Evolutionary conservation across 2,888 invertebrate species (phyloP).

Genomic region (Cosmia trapezina): DNA sequence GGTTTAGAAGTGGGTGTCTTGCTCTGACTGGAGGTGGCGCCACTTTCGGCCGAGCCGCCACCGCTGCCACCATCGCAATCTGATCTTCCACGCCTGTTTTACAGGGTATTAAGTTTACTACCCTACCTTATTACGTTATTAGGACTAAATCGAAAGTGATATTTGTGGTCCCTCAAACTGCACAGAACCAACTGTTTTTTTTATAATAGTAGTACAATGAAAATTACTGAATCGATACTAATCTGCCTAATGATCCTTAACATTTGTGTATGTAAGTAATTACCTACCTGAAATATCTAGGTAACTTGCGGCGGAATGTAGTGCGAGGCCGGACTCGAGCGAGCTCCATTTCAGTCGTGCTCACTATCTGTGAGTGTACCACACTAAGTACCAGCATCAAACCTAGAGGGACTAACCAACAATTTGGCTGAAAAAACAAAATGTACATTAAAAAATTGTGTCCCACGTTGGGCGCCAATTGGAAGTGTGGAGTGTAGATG

Average conservation of each 20-base stretch:
- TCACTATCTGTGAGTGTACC: slow-evolving; percentile 89
- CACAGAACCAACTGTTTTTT: slow-evolving; percentile 2
- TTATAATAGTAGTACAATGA: background rate
- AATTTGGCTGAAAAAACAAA: slow-evolving; percentile 78
- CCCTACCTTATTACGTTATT: slow-evolving; percentile 14
- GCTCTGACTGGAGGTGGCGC: slow-evolving; percentile 85
- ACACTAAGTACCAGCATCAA: slow-evolving; percentile 86
- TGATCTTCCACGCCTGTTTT: slow-evolving; percentile 78
- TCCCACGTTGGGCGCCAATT: slow-evolving; percentile 30
- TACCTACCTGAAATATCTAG: slow-evolving; percentile 87
- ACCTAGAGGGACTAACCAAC: slow-evolving; percentile 85
- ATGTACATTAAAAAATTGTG: background rate
- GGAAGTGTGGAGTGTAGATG: background rate
- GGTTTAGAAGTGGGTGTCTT: slow-evolving; percentile 81
- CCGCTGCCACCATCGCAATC: slow-evolving; percentile 86
- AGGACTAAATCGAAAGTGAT: background rate
- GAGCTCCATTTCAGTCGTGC: slow-evolving; percentile 88
- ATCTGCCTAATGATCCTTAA: background rate
- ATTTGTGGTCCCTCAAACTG: background rate
- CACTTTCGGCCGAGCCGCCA: slow-evolving; percentile 86
- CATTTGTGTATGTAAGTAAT: background rate
- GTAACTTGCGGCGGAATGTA: slow-evolving; percentile 82
- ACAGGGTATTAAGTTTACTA: slow-evolving; percentile 22
- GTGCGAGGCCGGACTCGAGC: slow-evolving; percentile 84
- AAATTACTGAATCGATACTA: background rate